A percentile compares a stretch with the other conserved stretches of the same genome.
These are phyloP conservation scores for Drosophila formosana DNA, from an alignment of 2,888 invertebrate genomes.

Conservation along the genomic window DNA sequence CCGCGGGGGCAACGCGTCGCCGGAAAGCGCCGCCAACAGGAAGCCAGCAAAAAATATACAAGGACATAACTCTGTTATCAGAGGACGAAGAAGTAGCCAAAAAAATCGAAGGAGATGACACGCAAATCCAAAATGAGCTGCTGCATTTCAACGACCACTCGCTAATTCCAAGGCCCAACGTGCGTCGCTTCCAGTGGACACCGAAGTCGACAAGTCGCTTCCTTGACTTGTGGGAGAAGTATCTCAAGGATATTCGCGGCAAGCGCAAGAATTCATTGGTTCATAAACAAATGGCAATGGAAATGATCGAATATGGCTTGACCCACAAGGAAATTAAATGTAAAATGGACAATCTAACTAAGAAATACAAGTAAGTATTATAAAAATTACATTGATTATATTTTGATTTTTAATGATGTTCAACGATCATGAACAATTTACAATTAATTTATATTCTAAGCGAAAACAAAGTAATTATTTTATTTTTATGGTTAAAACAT, in stretches of 20 bases:
- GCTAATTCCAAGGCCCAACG: neutral
- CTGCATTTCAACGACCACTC: neutral
- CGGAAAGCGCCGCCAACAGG: neutral
- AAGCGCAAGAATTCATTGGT: conserved; percentile 40
- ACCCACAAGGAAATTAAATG: conserved; percentile 48
- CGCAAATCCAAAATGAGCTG: neutral
- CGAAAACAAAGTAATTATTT: no score
- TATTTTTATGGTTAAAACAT: no score
- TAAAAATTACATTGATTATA: no score
- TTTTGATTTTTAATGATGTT: no score
- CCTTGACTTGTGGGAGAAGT: conserved; percentile 55
- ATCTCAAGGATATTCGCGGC: conserved; percentile 55
- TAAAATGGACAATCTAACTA: conserved; percentile 63
- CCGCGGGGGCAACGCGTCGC: neutral
- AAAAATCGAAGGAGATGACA: neutral
- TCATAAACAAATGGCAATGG: conserved; percentile 46
- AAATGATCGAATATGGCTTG: conserved; percentile 48
- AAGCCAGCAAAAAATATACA: conserved; percentile 11
- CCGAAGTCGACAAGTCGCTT: conserved; percentile 60
- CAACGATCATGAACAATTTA: no score
- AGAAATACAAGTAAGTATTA: conserved; percentile 50
- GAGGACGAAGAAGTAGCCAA: conserved; percentile 28
- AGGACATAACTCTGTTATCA: conserved; percentile 36
- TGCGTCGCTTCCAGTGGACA: conserved; percentile 47
- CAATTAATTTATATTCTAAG: no score